Evolutionary conservation across 1,140 invertebrate genomes (phyloP).

Genomic region (Drosophila insularis): DNA sequence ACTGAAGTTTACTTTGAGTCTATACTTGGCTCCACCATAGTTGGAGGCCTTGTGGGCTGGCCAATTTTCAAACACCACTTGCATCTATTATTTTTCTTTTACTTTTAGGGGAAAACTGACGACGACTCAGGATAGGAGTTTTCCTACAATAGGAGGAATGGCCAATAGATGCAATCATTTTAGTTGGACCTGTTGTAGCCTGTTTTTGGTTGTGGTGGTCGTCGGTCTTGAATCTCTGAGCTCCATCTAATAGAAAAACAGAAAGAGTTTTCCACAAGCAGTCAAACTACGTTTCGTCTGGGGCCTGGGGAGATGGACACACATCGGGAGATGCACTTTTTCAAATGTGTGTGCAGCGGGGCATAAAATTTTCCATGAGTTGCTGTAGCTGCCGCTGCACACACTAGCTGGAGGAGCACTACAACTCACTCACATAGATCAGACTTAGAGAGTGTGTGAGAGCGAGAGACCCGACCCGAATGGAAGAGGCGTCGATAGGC

Average conservation of each 20-base stretch:
- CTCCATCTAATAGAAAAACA: conserved; percentile 66
- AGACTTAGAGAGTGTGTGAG: conserved; percentile 22
- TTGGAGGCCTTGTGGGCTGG: conserved; percentile 6
- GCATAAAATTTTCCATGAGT: conserved; percentile 63
- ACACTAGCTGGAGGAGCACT: conserved; percentile 46
- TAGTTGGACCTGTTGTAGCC: conserved; percentile 14
- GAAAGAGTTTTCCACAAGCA: conserved; percentile 74
- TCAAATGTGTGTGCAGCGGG: conserved; percentile 64
- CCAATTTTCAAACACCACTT: conserved; percentile 2
- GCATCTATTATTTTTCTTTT: conserved; percentile 30
- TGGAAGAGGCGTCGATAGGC: conserved; percentile 41
- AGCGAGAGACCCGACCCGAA: conserved; percentile 7
- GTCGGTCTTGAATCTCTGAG: conserved; percentile 49
- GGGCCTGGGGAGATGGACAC: conserved; percentile 31
- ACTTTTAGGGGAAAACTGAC: conserved; percentile 63
- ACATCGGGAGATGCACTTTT: conserved; percentile 67
- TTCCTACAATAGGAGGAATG: conserved; percentile 32
- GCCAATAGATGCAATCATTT: conserved; percentile 60
- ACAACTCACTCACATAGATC: conserved; percentile 26
- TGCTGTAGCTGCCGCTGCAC: not conserved
- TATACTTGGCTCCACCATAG: not conserved
- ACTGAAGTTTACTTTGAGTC: not conserved
- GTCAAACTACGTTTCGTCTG: conserved; percentile 65
- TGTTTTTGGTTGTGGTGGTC: conserved; percentile 22
- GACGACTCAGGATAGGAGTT: conserved; percentile 51